Evolutionary conservation across 2,113 vertebrate species (phyloP).

Genomic region (Ameiurus melas): DNA sequence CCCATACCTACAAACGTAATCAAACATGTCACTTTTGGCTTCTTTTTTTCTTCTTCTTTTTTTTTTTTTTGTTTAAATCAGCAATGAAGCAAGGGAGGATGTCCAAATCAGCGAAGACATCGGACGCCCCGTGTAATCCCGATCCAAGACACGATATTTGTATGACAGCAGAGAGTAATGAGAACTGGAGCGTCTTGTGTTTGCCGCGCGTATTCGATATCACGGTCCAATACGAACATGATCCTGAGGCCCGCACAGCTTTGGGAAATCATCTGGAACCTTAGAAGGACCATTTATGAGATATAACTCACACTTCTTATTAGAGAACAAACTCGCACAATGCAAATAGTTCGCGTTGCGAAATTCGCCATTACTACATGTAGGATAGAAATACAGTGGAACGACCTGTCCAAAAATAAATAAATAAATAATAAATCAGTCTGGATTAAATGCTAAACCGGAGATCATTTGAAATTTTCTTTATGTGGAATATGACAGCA

Average conservation of each 20-base stretch:
- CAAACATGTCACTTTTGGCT: not conserved
- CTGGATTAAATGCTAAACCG: not conserved
- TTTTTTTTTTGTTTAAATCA: not conserved
- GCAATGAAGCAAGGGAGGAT: not conserved
- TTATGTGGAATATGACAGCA: not conserved
- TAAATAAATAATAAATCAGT: no score
- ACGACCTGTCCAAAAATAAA: not conserved
- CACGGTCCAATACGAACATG: not conserved
- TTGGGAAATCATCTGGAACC: not conserved
- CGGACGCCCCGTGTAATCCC: not conserved
- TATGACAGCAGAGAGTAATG: not conserved
- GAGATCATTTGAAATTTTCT: not conserved
- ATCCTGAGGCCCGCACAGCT: not conserved
- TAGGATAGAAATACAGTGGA: not conserved
- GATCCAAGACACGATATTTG: not conserved
- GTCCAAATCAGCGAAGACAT: no score
- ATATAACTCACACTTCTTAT: not conserved
- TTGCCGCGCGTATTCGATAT: not conserved
- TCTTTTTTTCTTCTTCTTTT: not conserved
- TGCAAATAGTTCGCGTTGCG: not conserved
- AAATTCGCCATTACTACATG: not conserved
- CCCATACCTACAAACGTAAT: not conserved
- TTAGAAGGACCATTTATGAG: not conserved
- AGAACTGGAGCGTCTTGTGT: not conserved
- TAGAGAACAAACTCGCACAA: not conserved